phyloP scores from a whole-genome alignment of 2,888 invertebrate genomes.

The Linyphia triangularis region DNA sequence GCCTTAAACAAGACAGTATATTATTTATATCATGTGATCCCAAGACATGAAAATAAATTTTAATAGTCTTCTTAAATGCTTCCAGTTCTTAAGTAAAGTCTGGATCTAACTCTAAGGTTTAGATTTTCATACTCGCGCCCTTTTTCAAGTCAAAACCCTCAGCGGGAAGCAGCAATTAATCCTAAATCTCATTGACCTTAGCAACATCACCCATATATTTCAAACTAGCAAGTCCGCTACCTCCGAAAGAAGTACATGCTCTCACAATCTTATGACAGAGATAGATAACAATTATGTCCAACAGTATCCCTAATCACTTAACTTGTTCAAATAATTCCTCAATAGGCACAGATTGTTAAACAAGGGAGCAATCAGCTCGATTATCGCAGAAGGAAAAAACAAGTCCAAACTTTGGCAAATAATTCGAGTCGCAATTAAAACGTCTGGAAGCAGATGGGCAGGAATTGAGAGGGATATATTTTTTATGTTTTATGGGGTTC shows the following conservation, averaged over 20 bases:
- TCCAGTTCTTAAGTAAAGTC: background rate
- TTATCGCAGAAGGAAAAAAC: slow-evolving; percentile 7
- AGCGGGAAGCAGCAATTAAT: slow-evolving; percentile 70
- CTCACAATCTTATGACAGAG: slow-evolving; percentile 61
- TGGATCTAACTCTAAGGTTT: slow-evolving; percentile 22
- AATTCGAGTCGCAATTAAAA: slow-evolving; percentile 72
- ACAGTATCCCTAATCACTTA: slow-evolving; percentile 69
- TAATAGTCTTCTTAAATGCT: background rate
- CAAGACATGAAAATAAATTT: background rate
- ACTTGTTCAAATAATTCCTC: slow-evolving; percentile 67
- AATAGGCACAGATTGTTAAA: slow-evolving; percentile 58
- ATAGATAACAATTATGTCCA: slow-evolving; percentile 70
- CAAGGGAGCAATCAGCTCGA: slow-evolving; percentile 29
- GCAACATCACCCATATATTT: slow-evolving; percentile 64
- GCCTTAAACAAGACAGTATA: too few species aligned
- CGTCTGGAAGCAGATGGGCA: slow-evolving; percentile 65
- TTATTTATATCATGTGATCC: too few species aligned
- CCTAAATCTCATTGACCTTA: slow-evolving; percentile 72
- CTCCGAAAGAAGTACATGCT: slow-evolving; percentile 55
- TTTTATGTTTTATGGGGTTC: slow-evolving; percentile 70
- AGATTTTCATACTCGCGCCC: slow-evolving; percentile 29
- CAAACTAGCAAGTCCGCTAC: slow-evolving; percentile 32
- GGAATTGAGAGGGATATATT: slow-evolving; percentile 54
- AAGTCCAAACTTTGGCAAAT: slow-evolving; percentile 62
- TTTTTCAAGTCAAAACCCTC: slow-evolving; percentile 13